These are phyloP conservation scores for Xiphophorus birchmanni DNA, from an alignment of 2,797 vertebrate genomes.

Conservation along the genomic window DNA sequence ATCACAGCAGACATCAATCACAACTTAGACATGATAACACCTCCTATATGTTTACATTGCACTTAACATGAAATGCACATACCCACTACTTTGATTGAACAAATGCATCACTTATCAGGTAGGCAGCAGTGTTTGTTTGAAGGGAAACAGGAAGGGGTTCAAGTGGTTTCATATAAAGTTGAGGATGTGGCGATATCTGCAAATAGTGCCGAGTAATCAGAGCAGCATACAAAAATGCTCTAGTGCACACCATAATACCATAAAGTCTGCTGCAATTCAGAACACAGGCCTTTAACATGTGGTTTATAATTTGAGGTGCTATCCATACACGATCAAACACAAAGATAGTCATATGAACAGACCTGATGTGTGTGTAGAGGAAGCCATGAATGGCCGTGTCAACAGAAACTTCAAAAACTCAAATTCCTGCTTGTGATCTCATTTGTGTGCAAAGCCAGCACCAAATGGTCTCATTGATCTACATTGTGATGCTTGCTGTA, in stretches of 20 bases:
- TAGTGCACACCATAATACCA: not conserved
- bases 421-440: not conserved
- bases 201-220: not conserved
- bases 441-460: not conserved
- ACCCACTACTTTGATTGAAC: not conserved
- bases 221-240: not conserved
- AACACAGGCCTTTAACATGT: no score
- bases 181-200: not conserved
- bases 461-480: no score
- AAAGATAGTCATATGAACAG: not conserved
- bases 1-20: not conserved
- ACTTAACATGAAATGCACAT: not conserved
- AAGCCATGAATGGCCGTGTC: not conserved
- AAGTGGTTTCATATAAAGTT: not conserved
- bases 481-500: not conserved
- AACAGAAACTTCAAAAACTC: not conserved
- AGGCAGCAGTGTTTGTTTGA: not conserved
- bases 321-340: not conserved
- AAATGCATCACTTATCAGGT: no score
- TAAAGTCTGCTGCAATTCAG: no score
- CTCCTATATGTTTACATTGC: not conserved
- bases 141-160: not conserved
- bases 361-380: no score
- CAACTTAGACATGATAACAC: not conserved
- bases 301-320: no score